Evolutionary conservation across 2,888 invertebrate genomes (phyloP), one percentile per base, ranked within the genome.

Genomic region (Rhyacophila evoluta): DNA sequence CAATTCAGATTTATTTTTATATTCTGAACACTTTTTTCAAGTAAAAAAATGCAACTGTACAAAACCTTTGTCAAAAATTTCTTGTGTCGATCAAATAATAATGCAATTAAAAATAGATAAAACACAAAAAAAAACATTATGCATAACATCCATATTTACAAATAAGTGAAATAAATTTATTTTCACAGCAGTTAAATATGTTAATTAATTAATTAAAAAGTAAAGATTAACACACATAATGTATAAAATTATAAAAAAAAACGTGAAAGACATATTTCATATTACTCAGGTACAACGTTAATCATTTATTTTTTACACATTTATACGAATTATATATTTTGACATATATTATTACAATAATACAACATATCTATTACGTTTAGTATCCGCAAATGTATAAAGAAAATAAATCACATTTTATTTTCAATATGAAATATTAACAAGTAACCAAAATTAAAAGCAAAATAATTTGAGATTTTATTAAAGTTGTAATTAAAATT

Each of bases 231-330:
- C 29, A 71, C 41, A 75, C 27, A 72, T 72, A 37, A 8, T 55
- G 41, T 70, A 55, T 36, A 36, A 55, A 67, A 71, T 70, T 74
- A 74, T 68, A 77, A 72, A 75, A 72, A 72, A 77, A 77, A 28
- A 12, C 8, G 29, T 1, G 19, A 77, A 75, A 28, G 55, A 38
- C 28, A 72, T 80, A 77, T 80, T 77, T 80, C 80, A 37, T 72
- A 80, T 77, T 71, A 77, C 73, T 80, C 80, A 80, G 80, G 80
- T 80, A 80, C 80, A 77, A 77, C 29, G 77, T 80, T 67, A 72
- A 29, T 77, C 41, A 41, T 33, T 74, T 38, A 80, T 77, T 77
- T 77, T 77, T 77, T 67, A 37, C 72, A 71, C 71, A 70, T 74
- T 75, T 33, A 38, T 38, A 72, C 36, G 39, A 39, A 72, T 33